Evolutionary conservation across 2,113 vertebrate species (phyloP).

Genomic region (Scytalopus superciliaris): DNA sequence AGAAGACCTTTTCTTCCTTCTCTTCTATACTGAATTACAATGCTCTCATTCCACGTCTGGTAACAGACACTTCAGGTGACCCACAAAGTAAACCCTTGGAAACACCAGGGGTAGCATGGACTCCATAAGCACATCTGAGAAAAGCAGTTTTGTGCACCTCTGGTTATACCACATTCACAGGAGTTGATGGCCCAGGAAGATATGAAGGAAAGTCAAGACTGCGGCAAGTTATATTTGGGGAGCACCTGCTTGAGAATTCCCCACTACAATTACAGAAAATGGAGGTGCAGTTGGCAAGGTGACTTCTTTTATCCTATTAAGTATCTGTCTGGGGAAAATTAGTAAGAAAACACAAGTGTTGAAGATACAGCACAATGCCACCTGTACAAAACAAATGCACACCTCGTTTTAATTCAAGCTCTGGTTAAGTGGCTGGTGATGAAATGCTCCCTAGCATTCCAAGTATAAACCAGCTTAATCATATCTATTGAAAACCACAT

Average conservation of each 20-base stretch:
- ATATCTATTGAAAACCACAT: slow-evolving; percentile 20
- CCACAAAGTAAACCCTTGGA: neutral
- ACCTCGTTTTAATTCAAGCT: neutral
- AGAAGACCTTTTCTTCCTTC: neutral
- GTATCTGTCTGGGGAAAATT: neutral
- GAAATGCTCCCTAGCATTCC: slow-evolving; percentile 26
- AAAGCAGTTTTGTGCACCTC: neutral
- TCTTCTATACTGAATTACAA: neutral
- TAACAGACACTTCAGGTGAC: neutral
- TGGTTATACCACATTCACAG: neutral
- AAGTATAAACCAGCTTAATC: slow-evolving; percentile 21
- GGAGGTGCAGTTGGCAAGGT: neutral
- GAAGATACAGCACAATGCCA: neutral
- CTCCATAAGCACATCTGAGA: neutral
- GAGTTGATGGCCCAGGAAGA: neutral
- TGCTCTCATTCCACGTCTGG: neutral
- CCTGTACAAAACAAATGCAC: neutral
- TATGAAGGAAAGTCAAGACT: neutral
- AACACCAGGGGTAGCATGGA: fast-evolving
- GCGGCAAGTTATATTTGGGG: neutral
- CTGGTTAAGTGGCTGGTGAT: slow-evolving; percentile 13
- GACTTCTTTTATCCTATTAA: neutral
- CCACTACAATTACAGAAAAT: neutral
- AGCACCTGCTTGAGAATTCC: neutral
- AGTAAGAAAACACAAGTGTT: neutral